A percentile compares a stretch with the other conserved stretches of the same genome.
phyloP scores from a whole-genome alignment of 2,888 invertebrate species.

The Tenthredo scrophulariae region DNA sequence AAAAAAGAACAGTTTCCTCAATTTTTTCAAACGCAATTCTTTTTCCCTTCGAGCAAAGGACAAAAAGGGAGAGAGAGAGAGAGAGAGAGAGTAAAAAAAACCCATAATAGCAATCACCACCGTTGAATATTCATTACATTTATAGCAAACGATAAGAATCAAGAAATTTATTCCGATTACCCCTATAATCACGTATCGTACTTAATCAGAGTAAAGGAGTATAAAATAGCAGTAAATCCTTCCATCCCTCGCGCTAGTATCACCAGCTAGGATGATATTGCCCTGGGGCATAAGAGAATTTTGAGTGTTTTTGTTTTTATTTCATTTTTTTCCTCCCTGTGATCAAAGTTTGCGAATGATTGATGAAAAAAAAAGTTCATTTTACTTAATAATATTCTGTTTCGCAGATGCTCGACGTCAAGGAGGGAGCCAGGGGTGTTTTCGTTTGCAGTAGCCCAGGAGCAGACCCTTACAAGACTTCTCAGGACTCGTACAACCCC shows the following conservation, averaged over 20 bases:
- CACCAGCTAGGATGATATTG: neutral
- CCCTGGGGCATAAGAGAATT: neutral
- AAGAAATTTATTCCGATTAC: neutral
- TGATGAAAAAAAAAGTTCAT: neutral
- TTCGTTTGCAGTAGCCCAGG: slow-evolving; percentile 81
- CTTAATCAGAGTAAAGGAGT: neutral
- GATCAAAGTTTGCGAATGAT: neutral
- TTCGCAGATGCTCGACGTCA: slow-evolving; percentile 75
- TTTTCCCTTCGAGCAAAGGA: too few species aligned
- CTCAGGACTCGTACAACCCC: slow-evolving; percentile 86
- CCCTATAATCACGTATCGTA: neutral
- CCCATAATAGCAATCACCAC: too few species aligned
- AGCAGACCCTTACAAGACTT: slow-evolving; percentile 82
- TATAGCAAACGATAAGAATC: too few species aligned
- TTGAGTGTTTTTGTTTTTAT: neutral
- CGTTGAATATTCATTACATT: too few species aligned
- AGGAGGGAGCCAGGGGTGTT: slow-evolving; percentile 72
- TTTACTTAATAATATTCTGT: slow-evolving; percentile 48
- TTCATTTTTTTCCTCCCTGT: neutral
- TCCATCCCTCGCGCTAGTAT: neutral
- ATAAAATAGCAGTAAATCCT: neutral
- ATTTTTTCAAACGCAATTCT: too few species aligned
- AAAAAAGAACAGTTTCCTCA: neutral
- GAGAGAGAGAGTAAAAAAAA: too few species aligned
- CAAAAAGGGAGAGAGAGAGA: too few species aligned